A percentile compares a stretch with the other conserved stretches of the same genome.
These are phyloP conservation scores for Callyntrura sp. DNA, from an alignment of 2,888 invertebrate species.

Conservation along the genomic window DNA sequence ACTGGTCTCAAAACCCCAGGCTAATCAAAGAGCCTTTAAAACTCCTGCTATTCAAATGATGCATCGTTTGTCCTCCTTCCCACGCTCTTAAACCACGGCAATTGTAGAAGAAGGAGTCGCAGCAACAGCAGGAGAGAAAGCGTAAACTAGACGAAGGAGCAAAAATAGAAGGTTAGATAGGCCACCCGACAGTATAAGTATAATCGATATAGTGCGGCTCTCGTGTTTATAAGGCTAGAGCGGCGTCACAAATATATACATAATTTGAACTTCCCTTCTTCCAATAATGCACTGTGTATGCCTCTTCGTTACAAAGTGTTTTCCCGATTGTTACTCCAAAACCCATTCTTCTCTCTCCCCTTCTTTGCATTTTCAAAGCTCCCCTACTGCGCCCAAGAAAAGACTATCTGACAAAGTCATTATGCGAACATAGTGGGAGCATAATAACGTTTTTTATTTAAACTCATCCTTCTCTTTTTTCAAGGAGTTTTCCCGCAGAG, in stretches of 20 bases:
- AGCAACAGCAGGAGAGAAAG: background rate
- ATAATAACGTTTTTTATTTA: constrained; percentile 68
- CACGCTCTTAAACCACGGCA: constrained; percentile 58
- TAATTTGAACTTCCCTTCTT: background rate
- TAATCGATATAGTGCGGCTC: background rate
- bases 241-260: background rate
- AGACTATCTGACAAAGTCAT: constrained; percentile 78
- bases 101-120: too few relatives aligned
- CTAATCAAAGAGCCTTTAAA: constrained; percentile 77
- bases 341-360: constrained; percentile 58
- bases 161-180: constrained; percentile 28
- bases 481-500: background rate
- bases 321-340: constrained; percentile 52
- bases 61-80: constrained; percentile 75
- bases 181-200: constrained; percentile 1
- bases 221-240: background rate
- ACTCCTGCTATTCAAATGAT: constrained; percentile 76
- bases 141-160: background rate
- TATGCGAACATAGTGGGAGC: constrained; percentile 66
- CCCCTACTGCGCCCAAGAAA: constrained; percentile 72
- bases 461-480: background rate
- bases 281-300: too few relatives aligned
- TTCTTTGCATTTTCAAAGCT: constrained; percentile 47
- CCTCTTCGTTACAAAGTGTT: constrained; percentile 47
- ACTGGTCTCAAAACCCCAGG: constrained; percentile 75